Evolutionary conservation across 2,888 invertebrate species (phyloP).

Genomic region (Caenorhabditis imperialis): DNA sequence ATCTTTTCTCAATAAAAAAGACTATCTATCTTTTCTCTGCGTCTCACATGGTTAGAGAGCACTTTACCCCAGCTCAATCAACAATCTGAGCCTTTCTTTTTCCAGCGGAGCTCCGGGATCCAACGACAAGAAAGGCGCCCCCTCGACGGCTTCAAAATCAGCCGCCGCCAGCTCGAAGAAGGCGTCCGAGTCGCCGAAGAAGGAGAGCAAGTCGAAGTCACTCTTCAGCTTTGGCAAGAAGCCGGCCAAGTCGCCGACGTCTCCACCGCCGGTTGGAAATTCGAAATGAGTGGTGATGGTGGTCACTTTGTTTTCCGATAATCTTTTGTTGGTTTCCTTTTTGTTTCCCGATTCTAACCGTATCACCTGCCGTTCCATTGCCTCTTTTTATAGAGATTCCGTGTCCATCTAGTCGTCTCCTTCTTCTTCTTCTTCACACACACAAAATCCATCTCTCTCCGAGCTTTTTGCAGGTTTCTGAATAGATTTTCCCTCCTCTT

Average conservation of each 20-base stretch:
- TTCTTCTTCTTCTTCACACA: background rate
- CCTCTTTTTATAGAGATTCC: constrained; percentile 1
- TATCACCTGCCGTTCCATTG: background rate
- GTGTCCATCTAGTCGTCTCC: background rate
- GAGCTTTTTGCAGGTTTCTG: constrained; percentile 6
- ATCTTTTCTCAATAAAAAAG: no score
- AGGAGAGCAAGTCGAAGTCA: constrained; percentile 61
- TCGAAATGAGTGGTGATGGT: constrained; percentile 49
- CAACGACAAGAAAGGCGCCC: constrained; percentile 43
- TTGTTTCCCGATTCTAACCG: background rate
- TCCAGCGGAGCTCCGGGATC: constrained; percentile 34
- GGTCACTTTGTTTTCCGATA: background rate
- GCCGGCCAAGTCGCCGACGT: constrained; percentile 61
- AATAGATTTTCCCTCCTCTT: constrained; percentile 1
- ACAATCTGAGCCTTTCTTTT: no score
- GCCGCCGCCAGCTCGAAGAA: constrained; percentile 37
- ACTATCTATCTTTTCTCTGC: no score
- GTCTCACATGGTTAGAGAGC: no score
- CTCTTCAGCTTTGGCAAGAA: constrained; percentile 74
- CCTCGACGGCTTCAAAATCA: constrained; percentile 40
- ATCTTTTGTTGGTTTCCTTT: constrained; percentile 12
- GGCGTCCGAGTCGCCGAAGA: constrained; percentile 61
- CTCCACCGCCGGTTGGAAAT: constrained; percentile 65
- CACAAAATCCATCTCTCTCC: background rate
- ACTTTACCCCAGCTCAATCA: no score